Evolutionary conservation across 2,797 vertebrate genomes (phyloP).

Genomic region (Buphagus erythrorhynchus): DNA sequence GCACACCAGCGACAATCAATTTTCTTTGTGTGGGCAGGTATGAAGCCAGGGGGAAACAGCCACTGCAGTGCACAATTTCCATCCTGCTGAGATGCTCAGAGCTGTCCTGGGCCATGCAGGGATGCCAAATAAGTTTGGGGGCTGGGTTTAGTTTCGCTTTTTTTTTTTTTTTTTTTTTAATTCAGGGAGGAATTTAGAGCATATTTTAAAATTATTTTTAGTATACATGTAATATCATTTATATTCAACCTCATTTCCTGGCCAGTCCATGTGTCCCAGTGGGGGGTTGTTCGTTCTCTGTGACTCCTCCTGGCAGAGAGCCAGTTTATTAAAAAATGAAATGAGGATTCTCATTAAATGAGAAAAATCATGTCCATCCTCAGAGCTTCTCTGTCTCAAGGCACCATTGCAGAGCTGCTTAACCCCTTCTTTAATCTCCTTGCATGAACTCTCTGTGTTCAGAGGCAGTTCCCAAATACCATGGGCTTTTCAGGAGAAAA

Average conservation of each 20-base stretch:
- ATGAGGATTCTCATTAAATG: background rate
- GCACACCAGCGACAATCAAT: rapidly evolving
- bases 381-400: background rate
- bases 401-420: background rate
- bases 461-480: background rate
- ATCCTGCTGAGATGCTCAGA: background rate
- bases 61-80: rapidly evolving
- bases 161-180: no score
- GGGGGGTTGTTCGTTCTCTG: background rate
- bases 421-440: background rate
- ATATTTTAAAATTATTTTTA: background rate
- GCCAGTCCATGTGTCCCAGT: background rate
- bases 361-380: background rate
- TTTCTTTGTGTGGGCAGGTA: background rate
- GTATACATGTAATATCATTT: background rate
- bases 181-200: background rate
- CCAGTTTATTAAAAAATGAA: background rate
- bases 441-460: background rate
- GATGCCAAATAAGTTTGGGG: background rate
- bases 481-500: background rate
- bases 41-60: background rate
- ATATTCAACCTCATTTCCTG: background rate
- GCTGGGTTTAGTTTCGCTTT: background rate
- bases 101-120: background rate
- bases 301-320: background rate